These are phyloP conservation scores for Drosophila pseudoananassae DNA, from an alignment of 1,140 invertebrate species.

Conservation along the genomic window DNA sequence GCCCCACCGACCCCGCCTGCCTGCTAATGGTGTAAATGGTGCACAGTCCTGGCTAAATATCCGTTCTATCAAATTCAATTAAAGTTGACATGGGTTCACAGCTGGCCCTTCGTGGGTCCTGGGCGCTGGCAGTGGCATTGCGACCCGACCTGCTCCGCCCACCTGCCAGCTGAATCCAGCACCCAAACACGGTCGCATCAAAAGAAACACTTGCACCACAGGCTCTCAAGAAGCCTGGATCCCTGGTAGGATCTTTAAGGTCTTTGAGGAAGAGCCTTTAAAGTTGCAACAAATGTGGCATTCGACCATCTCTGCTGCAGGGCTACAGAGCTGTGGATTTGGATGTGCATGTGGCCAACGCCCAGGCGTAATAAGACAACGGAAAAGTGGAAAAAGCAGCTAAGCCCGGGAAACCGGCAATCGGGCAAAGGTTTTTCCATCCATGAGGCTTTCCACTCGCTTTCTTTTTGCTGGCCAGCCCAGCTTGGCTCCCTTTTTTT, in stretches of 20 bases:
- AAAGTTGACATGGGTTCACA: conserved; percentile 78
- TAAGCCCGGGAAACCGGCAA: conserved; percentile 1
- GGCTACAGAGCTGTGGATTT: too few species aligned
- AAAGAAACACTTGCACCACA: conserved; percentile 20
- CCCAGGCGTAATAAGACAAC: conserved; percentile 65
- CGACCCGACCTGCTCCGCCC: background rate
- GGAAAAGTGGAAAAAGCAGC: conserved; percentile 12
- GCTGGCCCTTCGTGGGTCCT: conserved; percentile 24
- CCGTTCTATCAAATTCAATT: conserved; percentile 81
- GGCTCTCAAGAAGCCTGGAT: too few species aligned
- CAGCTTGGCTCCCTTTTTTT: background rate
- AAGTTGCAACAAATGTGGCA: background rate
- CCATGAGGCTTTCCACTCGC: conserved; percentile 33
- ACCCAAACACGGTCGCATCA: conserved; percentile 44
- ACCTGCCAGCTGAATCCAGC: conserved; percentile 30
- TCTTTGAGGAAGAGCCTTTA: too few species aligned
- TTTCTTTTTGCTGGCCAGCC: too few species aligned
- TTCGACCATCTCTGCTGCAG: background rate
- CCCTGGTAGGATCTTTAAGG: too few species aligned
- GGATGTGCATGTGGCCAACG: conserved; percentile 61
- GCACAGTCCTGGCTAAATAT: conserved; percentile 69
- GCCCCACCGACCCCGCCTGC: too few species aligned
- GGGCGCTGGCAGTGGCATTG: background rate
- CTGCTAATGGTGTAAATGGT: conserved; percentile 57
- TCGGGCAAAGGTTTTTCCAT: conserved; percentile 28